These are phyloP conservation scores for Stenolophus ochropezus DNA, from an alignment of 2,888 invertebrate genomes.

Conservation along the genomic window DNA sequence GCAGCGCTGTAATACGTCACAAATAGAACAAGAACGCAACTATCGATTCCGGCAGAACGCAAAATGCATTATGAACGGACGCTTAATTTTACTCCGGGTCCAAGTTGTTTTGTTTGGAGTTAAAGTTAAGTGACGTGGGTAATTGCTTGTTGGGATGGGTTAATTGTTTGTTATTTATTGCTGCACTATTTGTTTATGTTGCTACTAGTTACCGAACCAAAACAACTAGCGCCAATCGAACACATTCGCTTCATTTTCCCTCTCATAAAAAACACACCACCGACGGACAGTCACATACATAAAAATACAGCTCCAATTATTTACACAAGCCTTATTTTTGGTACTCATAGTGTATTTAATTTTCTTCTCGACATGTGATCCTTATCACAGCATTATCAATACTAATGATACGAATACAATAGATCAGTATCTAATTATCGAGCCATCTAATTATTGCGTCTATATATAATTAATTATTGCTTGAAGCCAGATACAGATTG, in stretches of 20 bases:
- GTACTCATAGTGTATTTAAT: no score
- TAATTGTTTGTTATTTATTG: constrained; percentile 33
- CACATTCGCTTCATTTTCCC: background rate
- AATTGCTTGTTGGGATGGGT: constrained; percentile 7
- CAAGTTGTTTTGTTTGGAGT: background rate
- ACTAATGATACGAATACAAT: background rate
- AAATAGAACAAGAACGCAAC: constrained; percentile 25
- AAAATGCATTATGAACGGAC: constrained; percentile 38
- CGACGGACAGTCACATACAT: background rate
- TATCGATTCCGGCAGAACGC: constrained; percentile 11
- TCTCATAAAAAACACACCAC: background rate
- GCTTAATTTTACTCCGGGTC: constrained; percentile 3
- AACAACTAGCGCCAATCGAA: background rate
- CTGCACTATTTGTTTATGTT: background rate
- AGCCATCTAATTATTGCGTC: background rate
- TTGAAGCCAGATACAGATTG: constrained; percentile 1
- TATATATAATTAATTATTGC: constrained; percentile 7
- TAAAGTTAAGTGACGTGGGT: constrained; percentile 23
- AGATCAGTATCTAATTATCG: background rate
- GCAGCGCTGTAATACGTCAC: constrained; percentile 33
- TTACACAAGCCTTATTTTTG: no score
- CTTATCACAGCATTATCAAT: background rate
- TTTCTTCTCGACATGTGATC: background rate
- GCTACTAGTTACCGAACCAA: background rate
- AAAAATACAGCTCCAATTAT: background rate